A percentile compares a stretch with the other conserved stretches of the same genome.
These are phyloP conservation scores for Tyrophagus putrescentiae DNA, from an alignment of 1,140 invertebrate species.

Conservation along the genomic window DNA sequence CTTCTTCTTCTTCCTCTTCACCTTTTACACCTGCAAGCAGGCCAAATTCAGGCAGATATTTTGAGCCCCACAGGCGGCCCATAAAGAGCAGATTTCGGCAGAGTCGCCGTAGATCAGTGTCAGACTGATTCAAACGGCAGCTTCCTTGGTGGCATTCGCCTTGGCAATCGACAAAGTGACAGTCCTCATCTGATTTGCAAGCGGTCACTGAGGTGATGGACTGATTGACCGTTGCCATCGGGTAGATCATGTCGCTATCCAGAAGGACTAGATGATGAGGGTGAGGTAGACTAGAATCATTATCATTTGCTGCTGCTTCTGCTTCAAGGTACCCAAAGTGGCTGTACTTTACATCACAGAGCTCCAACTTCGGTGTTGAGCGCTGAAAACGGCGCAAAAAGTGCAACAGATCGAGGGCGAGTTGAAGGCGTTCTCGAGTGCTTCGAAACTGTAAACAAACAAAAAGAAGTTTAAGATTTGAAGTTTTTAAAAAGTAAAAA, in stretches of 20 bases:
- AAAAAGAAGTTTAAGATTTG: too few relatives aligned
- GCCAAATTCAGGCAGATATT: slow-evolving; percentile 4
- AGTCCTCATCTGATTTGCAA: slow-evolving; percentile 18
- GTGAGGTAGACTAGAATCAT: too few relatives aligned
- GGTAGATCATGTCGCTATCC: slow-evolving; percentile 22
- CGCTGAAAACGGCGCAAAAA: slow-evolving; percentile 29
- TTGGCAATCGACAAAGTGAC: slow-evolving; percentile 23
- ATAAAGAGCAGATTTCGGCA: slow-evolving; percentile 23
- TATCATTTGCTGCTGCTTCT: too few relatives aligned
- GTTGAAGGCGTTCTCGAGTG: background rate
- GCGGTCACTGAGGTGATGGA: background rate
- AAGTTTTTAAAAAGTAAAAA: too few relatives aligned
- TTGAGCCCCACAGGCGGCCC: background rate
- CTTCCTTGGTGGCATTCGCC: slow-evolving; percentile 3
- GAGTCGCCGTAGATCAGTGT: slow-evolving; percentile 21
- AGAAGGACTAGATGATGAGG: background rate
- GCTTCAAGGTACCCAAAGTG: slow-evolving; percentile 31
- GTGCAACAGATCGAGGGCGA: slow-evolving; percentile 20
- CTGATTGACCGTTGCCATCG: slow-evolving; percentile 2
- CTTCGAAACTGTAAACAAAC: background rate
- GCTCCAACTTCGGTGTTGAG: slow-evolving; percentile 26
- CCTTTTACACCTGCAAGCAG: background rate
- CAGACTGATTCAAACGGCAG: slow-evolving; percentile 7
- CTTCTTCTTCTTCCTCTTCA: too few relatives aligned
- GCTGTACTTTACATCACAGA: slow-evolving; percentile 34